These are phyloP conservation scores for Chloroclysta siterata DNA, from an alignment of 2,888 invertebrate species.

Conservation along the genomic window DNA sequence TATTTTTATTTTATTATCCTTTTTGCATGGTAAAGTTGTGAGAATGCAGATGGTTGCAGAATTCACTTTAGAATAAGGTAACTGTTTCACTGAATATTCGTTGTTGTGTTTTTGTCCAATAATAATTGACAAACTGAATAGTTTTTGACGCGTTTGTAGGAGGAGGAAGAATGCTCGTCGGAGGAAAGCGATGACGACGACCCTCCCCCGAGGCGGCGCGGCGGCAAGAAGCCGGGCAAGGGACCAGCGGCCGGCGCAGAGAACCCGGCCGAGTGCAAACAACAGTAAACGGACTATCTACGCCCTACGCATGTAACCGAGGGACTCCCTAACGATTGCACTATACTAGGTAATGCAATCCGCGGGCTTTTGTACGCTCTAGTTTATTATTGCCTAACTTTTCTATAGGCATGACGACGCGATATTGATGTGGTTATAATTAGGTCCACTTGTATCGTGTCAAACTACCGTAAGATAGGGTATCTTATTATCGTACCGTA, in stretches of 20 bases:
- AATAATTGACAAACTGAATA: constrained; percentile 25
- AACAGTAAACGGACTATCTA: constrained; percentile 81
- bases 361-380: constrained; percentile 40
- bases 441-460: constrained; percentile 22
- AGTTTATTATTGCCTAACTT: constrained; percentile 29
- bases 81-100: constrained; percentile 49
- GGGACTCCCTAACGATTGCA: constrained; percentile 28
- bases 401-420: constrained; percentile 20
- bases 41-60: constrained; percentile 79
- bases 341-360: constrained; percentile 30
- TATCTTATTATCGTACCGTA: constrained; percentile 32
- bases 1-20: constrained; percentile 65
- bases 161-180: constrained; percentile 82
- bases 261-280: constrained; percentile 89
- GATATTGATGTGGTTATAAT: neutral
- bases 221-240: constrained; percentile 62
- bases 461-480: constrained; percentile 31
- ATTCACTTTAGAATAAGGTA: constrained; percentile 62
- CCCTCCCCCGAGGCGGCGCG: constrained; percentile 72
- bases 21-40: constrained; percentile 70
- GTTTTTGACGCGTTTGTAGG: constrained; percentile 52
- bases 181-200: constrained; percentile 87
- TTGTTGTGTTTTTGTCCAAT: constrained; percentile 15
- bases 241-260: constrained; percentile 48
- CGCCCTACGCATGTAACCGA: neutral